These are phyloP conservation scores for Actinopyga echinites DNA, from an alignment of 53 echinoderm and acorn worm genomes.

Conservation along the genomic window DNA sequence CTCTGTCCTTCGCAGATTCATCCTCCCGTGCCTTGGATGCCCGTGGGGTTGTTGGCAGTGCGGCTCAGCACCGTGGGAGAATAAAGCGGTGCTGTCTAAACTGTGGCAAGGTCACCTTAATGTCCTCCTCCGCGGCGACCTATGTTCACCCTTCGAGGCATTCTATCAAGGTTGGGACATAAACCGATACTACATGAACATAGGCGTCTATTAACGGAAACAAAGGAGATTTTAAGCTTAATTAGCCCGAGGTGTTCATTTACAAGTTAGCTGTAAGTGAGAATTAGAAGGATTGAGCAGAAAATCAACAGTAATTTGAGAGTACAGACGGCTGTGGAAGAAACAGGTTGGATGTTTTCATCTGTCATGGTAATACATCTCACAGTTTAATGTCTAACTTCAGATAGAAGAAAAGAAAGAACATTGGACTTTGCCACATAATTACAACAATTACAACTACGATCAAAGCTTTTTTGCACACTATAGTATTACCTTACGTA, in stretches of 20 bases:
- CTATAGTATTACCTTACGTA: too few relatives aligned
- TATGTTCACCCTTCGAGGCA: constrained; percentile 15
- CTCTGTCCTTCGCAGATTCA: neutral
- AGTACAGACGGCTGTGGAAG: too few relatives aligned
- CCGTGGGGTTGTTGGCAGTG: constrained; percentile 27
- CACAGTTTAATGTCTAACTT: too few relatives aligned
- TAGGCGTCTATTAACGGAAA: constrained; percentile 1
- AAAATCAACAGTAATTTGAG: too few relatives aligned
- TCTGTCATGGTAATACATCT: too few relatives aligned
- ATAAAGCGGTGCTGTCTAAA: neutral
- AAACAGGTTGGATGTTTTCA: too few relatives aligned
- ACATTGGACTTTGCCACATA: too few relatives aligned
- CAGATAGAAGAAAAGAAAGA: too few relatives aligned
- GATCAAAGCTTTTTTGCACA: too few relatives aligned
- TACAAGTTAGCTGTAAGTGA: neutral
- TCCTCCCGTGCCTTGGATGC: constrained; percentile 1
- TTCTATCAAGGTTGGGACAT: neutral
- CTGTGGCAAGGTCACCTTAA: constrained; percentile 20
- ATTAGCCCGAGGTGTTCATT: neutral
- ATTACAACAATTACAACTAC: too few relatives aligned
- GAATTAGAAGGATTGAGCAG: too few relatives aligned
- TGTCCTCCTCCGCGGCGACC: neutral
- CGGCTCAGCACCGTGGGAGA: constrained; percentile 29
- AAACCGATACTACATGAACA: neutral
- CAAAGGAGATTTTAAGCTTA: constrained; percentile 8